Conservation (phyloP, 2,888 invertebrate species). For the Myathropa florea region DNA sequence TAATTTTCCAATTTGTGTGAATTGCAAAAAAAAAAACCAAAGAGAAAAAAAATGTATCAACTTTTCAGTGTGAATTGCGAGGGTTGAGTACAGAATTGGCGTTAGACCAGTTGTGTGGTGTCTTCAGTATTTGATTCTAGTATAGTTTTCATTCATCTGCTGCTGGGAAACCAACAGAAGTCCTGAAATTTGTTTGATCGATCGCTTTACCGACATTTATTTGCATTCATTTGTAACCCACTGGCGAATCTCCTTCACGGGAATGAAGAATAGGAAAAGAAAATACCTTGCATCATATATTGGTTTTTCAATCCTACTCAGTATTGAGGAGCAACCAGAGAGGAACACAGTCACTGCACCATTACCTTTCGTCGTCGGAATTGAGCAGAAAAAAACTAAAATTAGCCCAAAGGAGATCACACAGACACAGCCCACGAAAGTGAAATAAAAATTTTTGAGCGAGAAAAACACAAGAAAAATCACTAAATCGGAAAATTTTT, state of each 20-base stretch:
- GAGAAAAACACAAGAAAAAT: constrained; percentile 26
- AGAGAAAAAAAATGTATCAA: constrained; percentile 18
- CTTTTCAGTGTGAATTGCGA: constrained; percentile 38
- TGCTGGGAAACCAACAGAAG: background rate
- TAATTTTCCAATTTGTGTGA: constrained; percentile 53
- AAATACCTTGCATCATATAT: background rate
- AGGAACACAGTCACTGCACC: constrained; percentile 8
- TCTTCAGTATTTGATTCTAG: constrained; percentile 3
- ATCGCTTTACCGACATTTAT: constrained; percentile 7
- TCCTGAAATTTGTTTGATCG: constrained; percentile 60
- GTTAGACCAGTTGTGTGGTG: constrained; percentile 9
- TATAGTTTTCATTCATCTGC: background rate
- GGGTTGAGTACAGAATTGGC: constrained; percentile 14
- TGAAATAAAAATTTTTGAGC: constrained; percentile 51
- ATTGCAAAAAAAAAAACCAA: constrained; percentile 28
- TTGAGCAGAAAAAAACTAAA: constrained; percentile 54
- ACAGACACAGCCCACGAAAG: constrained; percentile 50
- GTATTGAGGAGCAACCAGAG: background rate
- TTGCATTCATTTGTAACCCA: background rate
- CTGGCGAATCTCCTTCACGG: background rate
- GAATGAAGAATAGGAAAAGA: background rate
- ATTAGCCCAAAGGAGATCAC: constrained; percentile 50
- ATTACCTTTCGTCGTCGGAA: constrained; percentile 50
- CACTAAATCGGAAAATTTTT: constrained; percentile 32
- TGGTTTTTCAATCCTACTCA: constrained; percentile 1